phyloP scores from a whole-genome alignment of 2,797 vertebrate genomes.

The Leucoraja ocellata region DNA sequence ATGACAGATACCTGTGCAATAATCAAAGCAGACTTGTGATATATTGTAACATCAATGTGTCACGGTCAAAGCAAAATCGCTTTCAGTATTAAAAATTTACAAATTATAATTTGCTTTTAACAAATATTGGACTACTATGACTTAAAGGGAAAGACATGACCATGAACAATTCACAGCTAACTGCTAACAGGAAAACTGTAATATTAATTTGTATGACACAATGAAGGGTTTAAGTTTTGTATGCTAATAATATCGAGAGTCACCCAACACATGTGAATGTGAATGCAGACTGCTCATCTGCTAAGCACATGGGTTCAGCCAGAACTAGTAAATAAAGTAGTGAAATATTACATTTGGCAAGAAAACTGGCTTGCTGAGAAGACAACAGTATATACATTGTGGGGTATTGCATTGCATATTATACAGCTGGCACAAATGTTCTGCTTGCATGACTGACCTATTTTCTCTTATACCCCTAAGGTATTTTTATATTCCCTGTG shows the following conservation, averaged over 20 bases:
- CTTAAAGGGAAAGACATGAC: too few species aligned
- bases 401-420: not conserved
- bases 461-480: not conserved
- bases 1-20: too few species aligned
- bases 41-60: too few species aligned
- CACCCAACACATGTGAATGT: not conserved
- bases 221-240: not conserved
- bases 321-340: not conserved
- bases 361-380: not conserved
- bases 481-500: not conserved
- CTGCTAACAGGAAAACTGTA: not conserved
- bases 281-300: not conserved
- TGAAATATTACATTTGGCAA: not conserved
- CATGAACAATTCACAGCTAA: too few species aligned
- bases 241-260: not conserved
- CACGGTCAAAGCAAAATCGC: too few species aligned
- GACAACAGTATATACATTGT: not conserved
- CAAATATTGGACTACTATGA: too few species aligned
- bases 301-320: not conserved
- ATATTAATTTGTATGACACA: not conserved
- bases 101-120: too few species aligned
- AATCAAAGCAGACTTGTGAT: too few species aligned
- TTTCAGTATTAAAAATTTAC: too few species aligned
- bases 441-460: not conserved
- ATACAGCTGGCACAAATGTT: not conserved